A percentile compares a stretch with the other conserved stretches of the same genome.
These are phyloP conservation scores for Phania funesta DNA, from an alignment of 2,888 invertebrate genomes.

Conservation along the genomic window DNA sequence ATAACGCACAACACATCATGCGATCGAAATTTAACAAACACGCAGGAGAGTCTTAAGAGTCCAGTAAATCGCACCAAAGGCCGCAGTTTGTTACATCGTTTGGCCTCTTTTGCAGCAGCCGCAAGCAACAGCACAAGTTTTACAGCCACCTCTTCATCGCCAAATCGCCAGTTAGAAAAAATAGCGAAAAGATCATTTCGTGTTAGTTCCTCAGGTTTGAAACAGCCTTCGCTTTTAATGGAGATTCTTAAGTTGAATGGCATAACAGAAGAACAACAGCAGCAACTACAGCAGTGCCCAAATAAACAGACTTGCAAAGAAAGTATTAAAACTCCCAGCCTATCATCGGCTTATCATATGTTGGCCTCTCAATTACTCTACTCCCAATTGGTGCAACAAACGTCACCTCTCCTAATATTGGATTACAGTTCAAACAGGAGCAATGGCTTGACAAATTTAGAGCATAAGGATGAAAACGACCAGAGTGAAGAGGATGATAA, in stretches of 20 bases:
- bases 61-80: conserved; percentile 21
- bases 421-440: conserved; percentile 42
- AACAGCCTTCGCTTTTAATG: conserved; percentile 49
- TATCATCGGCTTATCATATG: conserved; percentile 29
- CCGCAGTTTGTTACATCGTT: conserved; percentile 47
- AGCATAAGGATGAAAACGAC: neutral
- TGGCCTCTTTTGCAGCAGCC: conserved; percentile 52
- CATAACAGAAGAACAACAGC: conserved; percentile 4
- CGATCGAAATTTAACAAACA: neutral
- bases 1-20: neutral
- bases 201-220: conserved; percentile 27
- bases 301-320: conserved; percentile 1
- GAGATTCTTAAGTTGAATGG: conserved; percentile 40
- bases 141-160: neutral
- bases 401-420: conserved; percentile 24
- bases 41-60: conserved; percentile 4
- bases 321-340: neutral
- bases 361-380: conserved; percentile 43
- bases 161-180: conserved; percentile 38
- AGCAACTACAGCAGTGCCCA: neutral
- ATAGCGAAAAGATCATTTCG: conserved; percentile 39
- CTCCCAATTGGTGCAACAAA: conserved; percentile 42
- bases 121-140: conserved; percentile 33
- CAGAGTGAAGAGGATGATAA: neutral
- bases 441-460: conserved; percentile 31